Conservation (phyloP, 2,797 vertebrate species). For the Muscicapa striata region DNA sequence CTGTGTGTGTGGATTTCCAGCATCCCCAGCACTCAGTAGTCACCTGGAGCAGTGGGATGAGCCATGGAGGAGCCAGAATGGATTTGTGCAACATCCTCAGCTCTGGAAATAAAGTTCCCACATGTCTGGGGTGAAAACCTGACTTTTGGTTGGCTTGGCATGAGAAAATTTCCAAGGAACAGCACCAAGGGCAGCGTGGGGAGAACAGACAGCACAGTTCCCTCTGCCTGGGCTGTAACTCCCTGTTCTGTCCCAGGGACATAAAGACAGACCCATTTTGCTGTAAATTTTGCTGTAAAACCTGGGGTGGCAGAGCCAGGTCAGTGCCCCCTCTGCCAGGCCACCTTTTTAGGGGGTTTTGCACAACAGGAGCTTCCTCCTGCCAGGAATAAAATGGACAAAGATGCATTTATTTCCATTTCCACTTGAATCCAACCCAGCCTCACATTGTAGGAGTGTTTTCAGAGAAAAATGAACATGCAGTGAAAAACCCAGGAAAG, state of each 20-base stretch:
- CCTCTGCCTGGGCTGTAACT: neutral
- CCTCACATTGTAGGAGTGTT: neutral
- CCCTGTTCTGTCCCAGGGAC: neutral
- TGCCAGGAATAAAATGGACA: fast-evolving
- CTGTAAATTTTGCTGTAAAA: neutral
- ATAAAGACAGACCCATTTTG: neutral
- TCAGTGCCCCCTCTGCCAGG: neutral
- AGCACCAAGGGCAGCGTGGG: neutral
- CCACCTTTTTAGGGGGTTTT: fast-evolving
- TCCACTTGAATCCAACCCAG: fast-evolving
- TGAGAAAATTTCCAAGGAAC: neutral
- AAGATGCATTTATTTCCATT: fast-evolving
- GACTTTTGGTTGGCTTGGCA: neutral
- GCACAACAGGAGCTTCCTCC: neutral
- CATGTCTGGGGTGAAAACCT: neutral
- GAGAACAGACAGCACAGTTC: neutral
- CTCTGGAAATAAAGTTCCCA: neutral
- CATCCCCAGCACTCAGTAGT: neutral
- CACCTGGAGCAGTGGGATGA: neutral
- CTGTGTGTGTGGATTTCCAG: neutral
- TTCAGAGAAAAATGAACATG: too few species aligned
- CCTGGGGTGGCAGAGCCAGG: neutral
- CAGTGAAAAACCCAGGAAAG: too few species aligned
- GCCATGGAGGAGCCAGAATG: neutral
- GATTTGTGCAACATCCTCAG: neutral